Evolutionary conservation across 2,888 invertebrate species (phyloP).

Genomic region (Eueremaeus valkanovi): DNA sequence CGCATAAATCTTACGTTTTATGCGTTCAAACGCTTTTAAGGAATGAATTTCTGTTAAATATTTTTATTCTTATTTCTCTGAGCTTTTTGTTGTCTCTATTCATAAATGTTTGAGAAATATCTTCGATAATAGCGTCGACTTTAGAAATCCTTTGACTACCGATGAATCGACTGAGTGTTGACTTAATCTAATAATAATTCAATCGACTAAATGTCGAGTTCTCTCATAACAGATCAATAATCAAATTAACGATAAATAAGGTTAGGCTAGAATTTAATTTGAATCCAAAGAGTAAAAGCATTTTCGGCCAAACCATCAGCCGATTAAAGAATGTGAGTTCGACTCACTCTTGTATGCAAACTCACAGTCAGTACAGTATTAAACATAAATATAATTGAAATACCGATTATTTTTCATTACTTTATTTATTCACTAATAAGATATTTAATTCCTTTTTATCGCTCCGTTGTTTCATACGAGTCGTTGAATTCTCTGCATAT

Average conservation of each 20-base stretch:
- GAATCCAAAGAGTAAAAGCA: too few relatives aligned
- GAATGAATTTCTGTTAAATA: neutral
- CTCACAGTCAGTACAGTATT: too few relatives aligned
- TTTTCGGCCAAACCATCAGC: too few relatives aligned
- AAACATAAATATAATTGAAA: neutral
- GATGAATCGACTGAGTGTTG: conserved; percentile 8
- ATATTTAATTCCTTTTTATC: too few relatives aligned
- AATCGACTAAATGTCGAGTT: conserved; percentile 27
- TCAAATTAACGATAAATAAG: neutral
- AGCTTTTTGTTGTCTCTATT: neutral
- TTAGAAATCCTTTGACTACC: neutral
- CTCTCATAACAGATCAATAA: conserved; percentile 7
- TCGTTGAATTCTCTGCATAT: neutral
- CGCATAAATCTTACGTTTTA: conserved; percentile 9
- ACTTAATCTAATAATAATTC: conserved; percentile 31
- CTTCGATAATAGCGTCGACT: neutral
- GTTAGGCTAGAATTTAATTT: neutral
- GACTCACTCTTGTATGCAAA: too few relatives aligned
- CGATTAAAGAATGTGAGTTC: too few relatives aligned
- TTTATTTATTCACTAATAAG: neutral
- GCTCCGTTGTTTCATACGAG: neutral
- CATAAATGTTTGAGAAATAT: neutral
- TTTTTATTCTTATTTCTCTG: neutral
- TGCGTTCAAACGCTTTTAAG: neutral
- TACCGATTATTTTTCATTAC: neutral